phyloP scores from a whole-genome alignment of 2,113 vertebrate species.

The Bujurquina vittata region DNA sequence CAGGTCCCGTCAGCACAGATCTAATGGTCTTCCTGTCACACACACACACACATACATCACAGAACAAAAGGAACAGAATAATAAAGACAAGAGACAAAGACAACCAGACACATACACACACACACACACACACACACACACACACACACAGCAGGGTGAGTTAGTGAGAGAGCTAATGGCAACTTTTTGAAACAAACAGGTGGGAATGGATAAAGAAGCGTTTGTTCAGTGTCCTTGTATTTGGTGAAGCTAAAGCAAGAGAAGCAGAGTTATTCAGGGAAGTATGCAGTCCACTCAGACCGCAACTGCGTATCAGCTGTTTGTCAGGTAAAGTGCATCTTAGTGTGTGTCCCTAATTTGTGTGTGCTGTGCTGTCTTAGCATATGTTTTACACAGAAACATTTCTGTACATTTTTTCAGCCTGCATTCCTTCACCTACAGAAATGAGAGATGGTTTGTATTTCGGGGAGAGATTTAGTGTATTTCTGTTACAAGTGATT shows the following conservation, averaged over 20 bases:
- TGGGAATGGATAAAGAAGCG: conserved; percentile 7
- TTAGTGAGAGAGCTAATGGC: neutral
- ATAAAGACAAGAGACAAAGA: no score
- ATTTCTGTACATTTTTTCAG: neutral
- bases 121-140: no score
- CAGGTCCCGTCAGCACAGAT: no score
- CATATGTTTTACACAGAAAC: neutral
- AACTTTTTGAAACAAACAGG: conserved; percentile 52
- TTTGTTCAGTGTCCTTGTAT: conserved; percentile 30
- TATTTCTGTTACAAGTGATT: neutral
- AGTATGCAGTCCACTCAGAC: neutral
- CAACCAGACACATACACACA: no score
- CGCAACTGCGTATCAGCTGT: neutral
- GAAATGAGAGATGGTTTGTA: neutral
- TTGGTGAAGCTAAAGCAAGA: neutral
- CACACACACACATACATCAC: conserved; percentile 46
- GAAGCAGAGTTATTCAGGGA: neutral
- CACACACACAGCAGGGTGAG: neutral
- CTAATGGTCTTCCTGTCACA: no score
- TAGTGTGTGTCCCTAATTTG: neutral
- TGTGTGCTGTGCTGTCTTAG: neutral
- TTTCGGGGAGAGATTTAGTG: accelerated
- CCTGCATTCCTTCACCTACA: neutral
- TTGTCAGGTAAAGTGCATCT: conserved; percentile 50
- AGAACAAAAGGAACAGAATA: no score